Percentiles rank a stretch among this genome's conserved stretches.
These are phyloP conservation scores for Hirtodrosophila alboralis DNA, from an alignment of 2,888 invertebrate genomes.

Conservation along the genomic window DNA sequence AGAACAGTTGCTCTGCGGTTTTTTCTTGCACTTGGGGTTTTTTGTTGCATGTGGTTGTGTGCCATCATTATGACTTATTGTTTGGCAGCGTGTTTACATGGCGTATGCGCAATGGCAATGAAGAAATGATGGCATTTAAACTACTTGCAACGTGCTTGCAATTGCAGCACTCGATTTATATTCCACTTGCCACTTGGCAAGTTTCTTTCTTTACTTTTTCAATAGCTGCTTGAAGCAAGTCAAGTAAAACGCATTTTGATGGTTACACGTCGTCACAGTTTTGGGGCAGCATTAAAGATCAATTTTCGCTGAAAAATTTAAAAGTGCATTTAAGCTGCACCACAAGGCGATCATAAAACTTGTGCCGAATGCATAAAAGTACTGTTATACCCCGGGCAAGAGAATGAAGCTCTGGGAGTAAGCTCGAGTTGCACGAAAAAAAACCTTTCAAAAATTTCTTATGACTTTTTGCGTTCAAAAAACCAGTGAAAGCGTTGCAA, in stretches of 20 bases:
- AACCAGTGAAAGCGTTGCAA: no score
- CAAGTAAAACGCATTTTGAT: conserved; percentile 66
- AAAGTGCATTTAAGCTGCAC: conserved; percentile 65
- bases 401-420: no score
- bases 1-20: conserved; percentile 19
- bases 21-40: not conserved
- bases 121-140: conserved; percentile 12
- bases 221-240: conserved; percentile 55
- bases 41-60: conserved; percentile 20
- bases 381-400: no score
- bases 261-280: conserved; percentile 57
- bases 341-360: conserved; percentile 54
- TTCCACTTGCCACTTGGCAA: conserved; percentile 47
- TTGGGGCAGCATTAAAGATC: conserved; percentile 67
- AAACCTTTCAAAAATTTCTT: conserved; percentile 71
- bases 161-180: conserved; percentile 60
- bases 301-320: conserved; percentile 69
- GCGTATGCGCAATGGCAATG: conserved; percentile 63
- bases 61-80: conserved; percentile 72
- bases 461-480: no score
- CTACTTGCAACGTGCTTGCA: conserved; percentile 23
- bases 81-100: conserved; percentile 64
- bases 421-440: conserved; percentile 57
- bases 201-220: conserved; percentile 30
- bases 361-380: conserved; percentile 14